Evolutionary conservation across 2,888 invertebrate species (phyloP).

Genomic region (Megastigmus dorsalis): DNA sequence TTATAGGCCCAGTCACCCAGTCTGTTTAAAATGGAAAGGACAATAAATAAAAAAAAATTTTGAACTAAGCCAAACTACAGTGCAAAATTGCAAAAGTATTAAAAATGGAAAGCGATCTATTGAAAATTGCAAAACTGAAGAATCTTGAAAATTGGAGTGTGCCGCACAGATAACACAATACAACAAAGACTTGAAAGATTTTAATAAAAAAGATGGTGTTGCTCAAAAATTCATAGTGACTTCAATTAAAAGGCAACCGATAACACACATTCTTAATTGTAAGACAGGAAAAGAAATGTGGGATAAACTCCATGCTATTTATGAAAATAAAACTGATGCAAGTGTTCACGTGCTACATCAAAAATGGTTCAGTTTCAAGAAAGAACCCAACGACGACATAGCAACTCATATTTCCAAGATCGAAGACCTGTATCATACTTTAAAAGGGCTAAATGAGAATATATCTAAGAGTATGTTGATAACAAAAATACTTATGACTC

Average conservation of each 20-base stretch:
- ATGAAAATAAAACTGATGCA: conserved; percentile 62
- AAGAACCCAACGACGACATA: conserved; percentile 53
- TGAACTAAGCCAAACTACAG: too few species aligned
- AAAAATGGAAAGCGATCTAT: too few species aligned
- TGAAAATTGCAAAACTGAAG: too few species aligned
- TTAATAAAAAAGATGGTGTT: conserved; percentile 55
- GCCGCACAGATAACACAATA: too few species aligned
- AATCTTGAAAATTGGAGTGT: too few species aligned
- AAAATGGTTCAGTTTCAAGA: conserved; percentile 55
- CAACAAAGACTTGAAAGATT: conserved; percentile 35
- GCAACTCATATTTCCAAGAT: conserved; percentile 57
- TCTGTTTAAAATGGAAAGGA: too few species aligned
- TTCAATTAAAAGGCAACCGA: conserved; percentile 54
- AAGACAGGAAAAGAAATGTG: conserved; percentile 62
- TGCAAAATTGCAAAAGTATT: too few species aligned
- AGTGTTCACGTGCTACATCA: conserved; percentile 58
- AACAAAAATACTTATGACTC: conserved; percentile 57
- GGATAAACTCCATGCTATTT: conserved; percentile 58
- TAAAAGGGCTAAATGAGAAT: conserved; percentile 23
- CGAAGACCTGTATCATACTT: conserved; percentile 41
- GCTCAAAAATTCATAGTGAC: conserved; percentile 61
- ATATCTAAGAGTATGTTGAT: conserved; percentile 56
- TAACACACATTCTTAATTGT: conserved; percentile 62
- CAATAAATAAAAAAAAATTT: too few species aligned
- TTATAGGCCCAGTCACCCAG: too few species aligned